A percentile compares a stretch with the other conserved stretches of the same genome.
These are phyloP conservation scores for Drosophila bifasciata DNA, from an alignment of 1,140 invertebrate species.

Conservation along the genomic window DNA sequence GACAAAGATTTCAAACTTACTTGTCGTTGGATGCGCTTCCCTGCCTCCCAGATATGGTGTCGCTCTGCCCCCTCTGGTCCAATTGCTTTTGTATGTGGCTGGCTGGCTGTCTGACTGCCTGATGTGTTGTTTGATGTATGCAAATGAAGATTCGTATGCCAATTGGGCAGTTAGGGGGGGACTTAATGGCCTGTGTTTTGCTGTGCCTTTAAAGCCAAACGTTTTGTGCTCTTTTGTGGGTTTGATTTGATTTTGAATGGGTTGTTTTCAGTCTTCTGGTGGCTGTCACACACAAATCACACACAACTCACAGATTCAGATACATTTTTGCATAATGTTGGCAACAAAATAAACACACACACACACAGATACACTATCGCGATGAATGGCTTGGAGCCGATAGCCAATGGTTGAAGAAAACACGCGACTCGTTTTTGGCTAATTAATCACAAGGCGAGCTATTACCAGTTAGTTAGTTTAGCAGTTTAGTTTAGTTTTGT, in stretches of 20 bases:
- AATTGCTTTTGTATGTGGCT: slow-evolving; percentile 23
- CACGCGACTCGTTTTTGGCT: slow-evolving; percentile 33
- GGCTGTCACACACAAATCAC: slow-evolving; percentile 63
- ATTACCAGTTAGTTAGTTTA: slow-evolving; percentile 33
- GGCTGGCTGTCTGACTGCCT: too few relatives aligned
- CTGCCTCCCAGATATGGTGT: slow-evolving; percentile 1
- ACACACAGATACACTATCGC: slow-evolving; percentile 42
- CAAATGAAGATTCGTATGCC: slow-evolving; percentile 59
- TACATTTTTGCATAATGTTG: slow-evolving; percentile 56
- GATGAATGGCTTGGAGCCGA: background rate
- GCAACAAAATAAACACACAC: slow-evolving; percentile 50
- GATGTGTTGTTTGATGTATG: slow-evolving; percentile 41
- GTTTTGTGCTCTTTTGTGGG: slow-evolving; percentile 57
- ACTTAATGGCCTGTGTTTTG: slow-evolving; percentile 48
- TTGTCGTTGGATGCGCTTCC: slow-evolving; percentile 1
- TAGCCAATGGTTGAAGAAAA: slow-evolving; percentile 11
- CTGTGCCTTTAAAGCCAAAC: slow-evolving; percentile 59
- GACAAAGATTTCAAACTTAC: slow-evolving; percentile 38
- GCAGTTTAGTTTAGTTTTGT: slow-evolving; percentile 35
- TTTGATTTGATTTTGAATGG: slow-evolving; percentile 58
- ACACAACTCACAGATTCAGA: slow-evolving; percentile 49
- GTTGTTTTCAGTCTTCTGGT: slow-evolving; percentile 25
- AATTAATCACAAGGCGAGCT: slow-evolving; percentile 45
- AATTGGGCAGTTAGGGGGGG: slow-evolving; percentile 63
- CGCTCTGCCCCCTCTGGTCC: slow-evolving; percentile 7